Conservation (phyloP, 2,797 vertebrate species). For the Microhierax caerulescens region DNA sequence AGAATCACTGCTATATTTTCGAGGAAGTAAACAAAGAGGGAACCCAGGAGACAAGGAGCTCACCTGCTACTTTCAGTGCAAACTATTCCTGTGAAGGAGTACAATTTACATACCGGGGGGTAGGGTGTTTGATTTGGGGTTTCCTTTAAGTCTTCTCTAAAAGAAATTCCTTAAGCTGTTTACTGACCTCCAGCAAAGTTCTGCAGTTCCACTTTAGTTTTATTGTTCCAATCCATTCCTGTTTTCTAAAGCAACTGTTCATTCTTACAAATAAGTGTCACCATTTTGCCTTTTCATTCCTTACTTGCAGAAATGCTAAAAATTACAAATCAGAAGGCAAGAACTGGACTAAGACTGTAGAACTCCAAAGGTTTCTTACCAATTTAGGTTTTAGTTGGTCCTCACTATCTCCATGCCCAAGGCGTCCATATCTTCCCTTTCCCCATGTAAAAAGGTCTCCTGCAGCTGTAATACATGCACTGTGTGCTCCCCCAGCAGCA, state of each 20-base stretch:
- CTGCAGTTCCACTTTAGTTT: not conserved
- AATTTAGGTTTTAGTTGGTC: conserved; percentile 98
- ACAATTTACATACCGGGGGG: not conserved
- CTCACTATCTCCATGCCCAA: conserved; percentile 97
- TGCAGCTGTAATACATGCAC: conserved; percentile 92
- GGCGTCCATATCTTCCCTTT: conserved; percentile 93
- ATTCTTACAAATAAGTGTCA: not conserved
- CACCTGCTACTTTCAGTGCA: not conserved
- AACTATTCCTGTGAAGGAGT: not conserved
- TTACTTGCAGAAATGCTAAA: not conserved
- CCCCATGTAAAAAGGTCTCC: conserved; percentile 99
- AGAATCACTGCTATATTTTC: not conserved
- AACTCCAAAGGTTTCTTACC: conserved; percentile 72
- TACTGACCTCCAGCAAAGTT: not conserved
- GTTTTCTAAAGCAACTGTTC: not conserved
- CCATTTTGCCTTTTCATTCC: not conserved
- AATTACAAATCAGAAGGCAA: not conserved
- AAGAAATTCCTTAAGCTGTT: not conserved
- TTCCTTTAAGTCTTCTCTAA: not conserved
- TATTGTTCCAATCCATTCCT: not conserved
- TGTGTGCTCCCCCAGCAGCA: conserved; percentile 95
- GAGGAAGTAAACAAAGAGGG: not conserved
- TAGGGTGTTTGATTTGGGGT: not conserved
- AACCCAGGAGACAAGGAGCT: not conserved
- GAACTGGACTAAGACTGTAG: not conserved